Evolutionary conservation across 2,888 invertebrate species (phyloP), one percentile per base, ranked within the genome.

Genomic region (Catocala nupta): DNA sequence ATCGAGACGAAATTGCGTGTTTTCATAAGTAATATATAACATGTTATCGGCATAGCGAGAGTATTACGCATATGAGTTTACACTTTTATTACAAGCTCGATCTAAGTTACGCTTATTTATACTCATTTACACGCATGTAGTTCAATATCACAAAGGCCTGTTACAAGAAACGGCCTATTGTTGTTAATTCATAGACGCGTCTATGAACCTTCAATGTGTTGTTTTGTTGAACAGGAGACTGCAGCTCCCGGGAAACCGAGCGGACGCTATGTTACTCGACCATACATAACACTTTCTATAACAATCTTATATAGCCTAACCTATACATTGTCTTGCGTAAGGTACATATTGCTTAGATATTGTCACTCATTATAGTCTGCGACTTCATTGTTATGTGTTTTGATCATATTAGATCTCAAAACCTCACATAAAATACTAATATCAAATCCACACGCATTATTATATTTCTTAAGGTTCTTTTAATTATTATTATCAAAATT

Each of bases 161-260:
- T 91, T 91, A 90, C 84, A 80, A 81, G 87, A 91, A 92, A 93
- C 82, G 78, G 83, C 82, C 92, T 84, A 92, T 93, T 93, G 93
- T 93, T 88, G 80, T 80, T 84, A 86, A 78, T 85, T 85, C 84
- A 89, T 87, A 88, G 87, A 86, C 82, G 75, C 74, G 76, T 79
- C 86, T 87, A 88, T 84, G 83, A 79, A 79, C 81, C 79, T 80
- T 86, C 82, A 87, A 89, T 86, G 84, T 82, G 81, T 81, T 90
- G 88, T 91, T 91, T 88, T 79, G 77, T 82, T 83, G 88, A 90
- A 92, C 83, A 77, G 78, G 90, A 90, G 69, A 80, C 84, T 72
- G 59, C 49, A 57, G 66, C 73, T 88, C 82, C 82, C 75, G 68
- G 74, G 87, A 88, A 88, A 71, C 72, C 63, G 76, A 84, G 79